phyloP scores from a whole-genome alignment of 1,140 invertebrate species.

The Pseudomyrmex gracilis region DNA sequence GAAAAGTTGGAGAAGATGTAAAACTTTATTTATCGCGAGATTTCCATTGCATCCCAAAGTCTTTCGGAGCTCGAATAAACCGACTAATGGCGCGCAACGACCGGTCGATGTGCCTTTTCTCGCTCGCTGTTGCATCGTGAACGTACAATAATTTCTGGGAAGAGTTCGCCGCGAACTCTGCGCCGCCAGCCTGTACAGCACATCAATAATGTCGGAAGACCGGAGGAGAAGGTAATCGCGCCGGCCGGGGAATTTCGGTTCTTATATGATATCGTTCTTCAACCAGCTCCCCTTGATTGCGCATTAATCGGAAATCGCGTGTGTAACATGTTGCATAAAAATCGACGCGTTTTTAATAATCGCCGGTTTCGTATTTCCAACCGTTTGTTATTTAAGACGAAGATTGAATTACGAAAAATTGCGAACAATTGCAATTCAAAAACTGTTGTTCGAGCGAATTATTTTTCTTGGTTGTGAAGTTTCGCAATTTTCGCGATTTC shows the following conservation, averaged over 20 bases:
- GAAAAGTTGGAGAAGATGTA: neutral
- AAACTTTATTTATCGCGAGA: neutral
- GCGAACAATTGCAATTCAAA: too few relatives aligned
- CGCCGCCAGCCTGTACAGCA: neutral
- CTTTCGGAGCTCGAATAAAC: constrained; percentile 4
- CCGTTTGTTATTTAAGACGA: neutral
- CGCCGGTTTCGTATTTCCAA: neutral
- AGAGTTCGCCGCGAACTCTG: constrained; percentile 27
- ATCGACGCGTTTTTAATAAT: neutral
- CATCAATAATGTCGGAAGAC: neutral
- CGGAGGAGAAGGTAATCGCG: constrained; percentile 3
- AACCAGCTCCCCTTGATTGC: neutral
- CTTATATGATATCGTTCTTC: constrained; percentile 4
- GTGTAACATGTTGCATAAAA: neutral
- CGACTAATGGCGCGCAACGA: constrained; percentile 21
- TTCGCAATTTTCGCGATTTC: neutral
- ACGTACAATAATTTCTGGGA: constrained; percentile 26
- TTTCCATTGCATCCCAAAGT: neutral
- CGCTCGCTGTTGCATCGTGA: constrained; percentile 25
- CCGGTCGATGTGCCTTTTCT: neutral
- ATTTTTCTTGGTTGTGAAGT: too few relatives aligned
- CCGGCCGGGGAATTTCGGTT: constrained; percentile 9
- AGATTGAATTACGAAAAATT: neutral
- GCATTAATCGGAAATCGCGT: constrained; percentile 11
- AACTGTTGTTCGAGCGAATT: neutral